Percentiles rank a stretch among this genome's conserved stretches.
Evolutionary conservation across 2,113 vertebrate species (phyloP).

Genomic region (Antennarius striatus): DNA sequence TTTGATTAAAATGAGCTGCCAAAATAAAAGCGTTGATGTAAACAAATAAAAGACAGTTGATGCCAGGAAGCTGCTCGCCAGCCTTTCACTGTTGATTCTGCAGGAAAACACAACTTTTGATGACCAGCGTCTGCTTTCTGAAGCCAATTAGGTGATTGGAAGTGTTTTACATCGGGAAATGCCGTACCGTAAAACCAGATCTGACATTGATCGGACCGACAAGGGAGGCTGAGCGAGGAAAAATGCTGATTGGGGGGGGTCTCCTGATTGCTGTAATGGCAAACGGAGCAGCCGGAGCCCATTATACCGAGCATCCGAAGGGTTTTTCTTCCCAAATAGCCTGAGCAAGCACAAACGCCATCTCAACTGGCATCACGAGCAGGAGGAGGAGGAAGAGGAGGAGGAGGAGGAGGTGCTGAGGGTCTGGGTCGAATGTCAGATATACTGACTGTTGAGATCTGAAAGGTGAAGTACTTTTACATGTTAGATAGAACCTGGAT

Average conservation of each 20-base stretch:
- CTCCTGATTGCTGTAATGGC: constrained; percentile 32
- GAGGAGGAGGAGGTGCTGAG: neutral
- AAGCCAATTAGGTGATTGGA: constrained; percentile 41
- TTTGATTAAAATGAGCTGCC: too few relatives aligned
- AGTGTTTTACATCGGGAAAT: neutral
- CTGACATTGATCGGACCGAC: constrained; percentile 37
- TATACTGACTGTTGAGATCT: neutral
- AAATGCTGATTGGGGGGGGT: constrained; percentile 43
- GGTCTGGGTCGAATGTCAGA: neutral
- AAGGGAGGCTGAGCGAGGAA: neutral
- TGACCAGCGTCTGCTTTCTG: neutral
- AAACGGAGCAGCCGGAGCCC: constrained; percentile 44
- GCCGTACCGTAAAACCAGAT: constrained; percentile 3
- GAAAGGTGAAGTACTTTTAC: constrained; percentile 3
- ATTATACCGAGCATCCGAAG: constrained; percentile 11
- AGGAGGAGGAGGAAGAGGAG: neutral
- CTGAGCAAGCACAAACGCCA: constrained; percentile 44
- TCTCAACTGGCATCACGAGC: neutral
- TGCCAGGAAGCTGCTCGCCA: too few relatives aligned
- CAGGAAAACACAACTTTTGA: constrained; percentile 13
- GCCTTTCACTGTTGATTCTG: constrained; percentile 32
- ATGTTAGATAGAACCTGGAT: too few relatives aligned
- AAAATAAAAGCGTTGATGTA: too few relatives aligned
- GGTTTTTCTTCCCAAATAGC: constrained; percentile 1
- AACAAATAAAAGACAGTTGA: too few relatives aligned